These are phyloP conservation scores for Enteromius treurensis DNA, from an alignment of 2,797 vertebrate genomes.

Conservation along the genomic window DNA sequence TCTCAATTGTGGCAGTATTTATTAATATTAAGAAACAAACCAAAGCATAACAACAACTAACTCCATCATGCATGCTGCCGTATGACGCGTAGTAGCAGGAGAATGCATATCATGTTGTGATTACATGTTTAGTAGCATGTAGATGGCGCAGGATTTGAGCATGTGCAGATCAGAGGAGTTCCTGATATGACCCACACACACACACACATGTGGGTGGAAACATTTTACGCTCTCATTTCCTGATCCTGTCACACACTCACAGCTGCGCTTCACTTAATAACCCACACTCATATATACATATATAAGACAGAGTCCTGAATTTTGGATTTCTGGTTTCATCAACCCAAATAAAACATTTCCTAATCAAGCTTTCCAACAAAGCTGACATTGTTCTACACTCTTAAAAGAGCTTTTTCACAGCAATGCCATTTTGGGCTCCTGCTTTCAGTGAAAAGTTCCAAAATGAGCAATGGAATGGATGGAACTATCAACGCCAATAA, in stretches of 20 bases:
- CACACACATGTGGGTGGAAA: not conserved
- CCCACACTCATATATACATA: not conserved
- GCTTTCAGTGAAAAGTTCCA: not conserved
- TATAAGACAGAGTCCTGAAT: not conserved
- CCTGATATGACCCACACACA: not conserved
- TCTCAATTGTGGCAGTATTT: not conserved
- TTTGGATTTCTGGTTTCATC: not conserved
- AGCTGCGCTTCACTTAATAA: conserved; percentile 2
- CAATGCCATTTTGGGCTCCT: not conserved
- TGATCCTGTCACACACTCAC: conserved; percentile 13
- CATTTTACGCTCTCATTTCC: conserved; percentile 32
- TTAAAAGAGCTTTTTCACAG: not conserved
- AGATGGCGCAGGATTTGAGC: conserved; percentile 49
- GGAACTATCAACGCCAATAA: not conserved
- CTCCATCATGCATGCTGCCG: not conserved
- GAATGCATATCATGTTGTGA: not conserved
- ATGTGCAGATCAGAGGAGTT: conserved; percentile 42
- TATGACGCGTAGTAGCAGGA: not conserved
- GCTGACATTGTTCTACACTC: not conserved
- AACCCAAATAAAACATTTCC: not conserved
- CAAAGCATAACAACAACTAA: not conserved
- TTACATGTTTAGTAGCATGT: not conserved
- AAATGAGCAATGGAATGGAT: not conserved
- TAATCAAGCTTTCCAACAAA: not conserved
- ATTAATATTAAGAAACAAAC: not conserved